Percentiles rank a stretch among this genome's conserved stretches.
Conservation (phyloP, 1,140 invertebrate species). For the Drosophila asahinai region DNA sequence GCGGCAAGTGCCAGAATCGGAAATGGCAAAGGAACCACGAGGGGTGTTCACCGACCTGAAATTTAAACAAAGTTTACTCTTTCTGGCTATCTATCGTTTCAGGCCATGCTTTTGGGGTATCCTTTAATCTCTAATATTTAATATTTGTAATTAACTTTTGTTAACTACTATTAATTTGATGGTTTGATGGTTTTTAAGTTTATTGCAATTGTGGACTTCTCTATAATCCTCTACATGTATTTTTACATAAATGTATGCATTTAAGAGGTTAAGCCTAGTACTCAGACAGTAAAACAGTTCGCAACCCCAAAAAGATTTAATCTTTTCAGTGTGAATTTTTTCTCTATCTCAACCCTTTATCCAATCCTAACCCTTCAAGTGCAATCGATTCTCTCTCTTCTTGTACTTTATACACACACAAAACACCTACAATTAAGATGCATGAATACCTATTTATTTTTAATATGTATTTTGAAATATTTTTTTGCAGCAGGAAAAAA, state of each 20-base stretch:
- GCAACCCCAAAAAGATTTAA: too few species aligned
- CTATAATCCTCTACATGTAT: too few species aligned
- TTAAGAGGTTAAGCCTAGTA: too few species aligned
- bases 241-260: too few species aligned
- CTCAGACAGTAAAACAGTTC: too few species aligned
- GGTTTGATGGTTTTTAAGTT: too few species aligned
- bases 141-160: too few species aligned
- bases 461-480: conserved; percentile 60
- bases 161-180: too few species aligned
- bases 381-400: conserved; percentile 49
- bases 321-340: too few species aligned
- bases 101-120: not conserved
- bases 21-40: conserved; percentile 22
- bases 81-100: conserved; percentile 14
- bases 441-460: conserved; percentile 56
- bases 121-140: not conserved
- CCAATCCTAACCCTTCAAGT: conserved; percentile 24
- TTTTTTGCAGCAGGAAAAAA: conserved; percentile 67
- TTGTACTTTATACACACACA: conserved; percentile 36
- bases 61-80: conserved; percentile 25
- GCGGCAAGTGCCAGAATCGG: conserved; percentile 25
- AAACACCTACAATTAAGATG: conserved; percentile 43
- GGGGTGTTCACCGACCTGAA: conserved; percentile 11
- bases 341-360: not conserved
- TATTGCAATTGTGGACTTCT: too few species aligned